Evolutionary conservation across 1,140 invertebrate species (phyloP), one percentile per base, ranked within the genome.

Genomic region (Oppia nitens): DNA sequence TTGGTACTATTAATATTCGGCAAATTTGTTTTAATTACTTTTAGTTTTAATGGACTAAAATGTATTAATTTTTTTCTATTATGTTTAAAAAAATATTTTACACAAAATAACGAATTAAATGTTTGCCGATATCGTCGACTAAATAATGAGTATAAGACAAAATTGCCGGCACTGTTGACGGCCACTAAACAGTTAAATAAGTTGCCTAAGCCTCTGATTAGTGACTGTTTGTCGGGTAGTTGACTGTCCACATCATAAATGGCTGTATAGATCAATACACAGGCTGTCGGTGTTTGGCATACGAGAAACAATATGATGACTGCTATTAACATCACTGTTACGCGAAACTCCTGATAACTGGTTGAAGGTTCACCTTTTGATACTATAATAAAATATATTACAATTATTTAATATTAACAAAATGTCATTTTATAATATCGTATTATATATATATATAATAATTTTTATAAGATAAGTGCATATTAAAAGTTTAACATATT

Each of bases 91-190:
- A 40, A 40, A 17, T n/a, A n/a, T n/a, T n/a, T n/a, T n/a, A n/a
- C n/a, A 32, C 77, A 79, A 66, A 85, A 79, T 2, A 84, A 73
- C 29, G 74, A 68, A 47, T 78, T 72, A 61, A 87, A 80, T 3
- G 83, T 85, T 59, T 77, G 77, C 26, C 84, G 73, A 72, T 85
- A 87, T 64, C 82, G 81, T 66, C 81, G 80, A 62, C 82, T 83
- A 64, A 87, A 77, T 25, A 80, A 79, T 60, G 83, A 85, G 68
- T 87, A 87, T 40, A 87, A 71, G 53, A 87, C 73, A 70, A 87
- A 86, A 71, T 86, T 86, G 1, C 74, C 76, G 0, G 74, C 72
- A 1, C 83, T 79, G 71, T 85, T 85, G 29, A 85, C 70, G 28
- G 79, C 77, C 4, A 81, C 74, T 21, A 87, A 70, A 24, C 84